Conservation (phyloP, 2,888 invertebrate genomes). For the Argyra leucocephala region DNA sequence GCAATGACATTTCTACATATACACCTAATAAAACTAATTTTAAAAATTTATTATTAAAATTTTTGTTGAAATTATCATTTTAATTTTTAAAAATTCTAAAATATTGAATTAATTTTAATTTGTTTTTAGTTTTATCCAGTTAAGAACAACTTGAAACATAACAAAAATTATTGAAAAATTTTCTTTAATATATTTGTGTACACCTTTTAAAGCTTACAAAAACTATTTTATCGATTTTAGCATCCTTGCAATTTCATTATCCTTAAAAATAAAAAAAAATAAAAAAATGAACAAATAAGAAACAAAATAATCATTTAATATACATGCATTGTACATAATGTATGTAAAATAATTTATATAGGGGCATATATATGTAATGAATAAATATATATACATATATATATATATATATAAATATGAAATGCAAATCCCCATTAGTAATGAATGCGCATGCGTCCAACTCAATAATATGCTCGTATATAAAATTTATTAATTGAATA, state of each 20-base stretch:
- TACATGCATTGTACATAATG: neutral
- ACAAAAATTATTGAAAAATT: neutral
- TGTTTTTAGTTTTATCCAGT: no score
- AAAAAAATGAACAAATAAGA: neutral
- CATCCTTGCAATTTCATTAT: neutral
- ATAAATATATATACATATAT: neutral
- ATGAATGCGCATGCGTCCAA: neutral
- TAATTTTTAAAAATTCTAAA: no score
- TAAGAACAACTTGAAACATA: no score
- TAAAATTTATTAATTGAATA: constrained; percentile 1
- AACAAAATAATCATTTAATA: neutral
- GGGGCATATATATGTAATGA: no score
- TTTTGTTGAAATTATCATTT: no score
- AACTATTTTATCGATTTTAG: neutral
- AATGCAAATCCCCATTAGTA: constrained; percentile 2
- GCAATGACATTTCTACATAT: no score
- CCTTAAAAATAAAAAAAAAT: neutral
- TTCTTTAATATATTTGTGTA: neutral
- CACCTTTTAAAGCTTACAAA: neutral
- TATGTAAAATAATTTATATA: neutral
- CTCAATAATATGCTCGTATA: neutral
- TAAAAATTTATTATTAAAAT: no score
- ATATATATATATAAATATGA: neutral
- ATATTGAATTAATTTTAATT: no score
- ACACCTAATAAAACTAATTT: no score